Base-by-base conservation (phyloP, 1,140 invertebrate genomes). In the Zaprionus capensis region DNA sequence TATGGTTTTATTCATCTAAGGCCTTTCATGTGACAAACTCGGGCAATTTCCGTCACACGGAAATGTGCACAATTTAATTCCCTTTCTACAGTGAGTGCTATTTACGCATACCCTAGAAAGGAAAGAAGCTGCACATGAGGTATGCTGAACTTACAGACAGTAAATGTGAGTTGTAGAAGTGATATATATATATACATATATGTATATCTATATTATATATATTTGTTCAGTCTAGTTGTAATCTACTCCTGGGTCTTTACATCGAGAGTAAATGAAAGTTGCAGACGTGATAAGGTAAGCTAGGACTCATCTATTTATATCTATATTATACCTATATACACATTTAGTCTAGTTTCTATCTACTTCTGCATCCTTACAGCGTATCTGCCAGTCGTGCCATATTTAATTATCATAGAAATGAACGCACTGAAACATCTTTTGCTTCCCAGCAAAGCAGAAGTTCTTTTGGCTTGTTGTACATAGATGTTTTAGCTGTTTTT, bases 21-120 rank as follows among this genome's bases (percentile, higher is more conserved):
- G 75, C 57, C 69, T 82, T 80, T 69, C 83, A 74, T 77, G 80
- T 86, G 83, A 86, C 83, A 86, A 87, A 74, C 67, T 76, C 78
- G 78, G 78, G 75, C 78, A 90, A 90, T 87, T 87, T 87, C 85
- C 84, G 84, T 71, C 82, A 58, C 75, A 84, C 81, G 81, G 85
- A 87, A 81, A 84, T 87, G 85, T 90, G 84, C 81, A 81, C 84
- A 87, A 90, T 90, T 87, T 87, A 87, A 87, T 87, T 71, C 46
- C 72, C 72, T 58, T 57, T 56, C 20, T 72, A 28, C 31, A 53
- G 64, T 69, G 41, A 46, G 72, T 80, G 76, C 73, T 77, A 64
- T 75, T 71, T 63, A 56, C 1, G 55, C 44, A 63, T 71, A 71
- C 80, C 63, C 72, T 71, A 74, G 44, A 56, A 71, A 68, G 15